Base-by-base conservation (phyloP, 37 sponge, comb jelly and placozoan species). In the Cladorhizidae sp. region DNA sequence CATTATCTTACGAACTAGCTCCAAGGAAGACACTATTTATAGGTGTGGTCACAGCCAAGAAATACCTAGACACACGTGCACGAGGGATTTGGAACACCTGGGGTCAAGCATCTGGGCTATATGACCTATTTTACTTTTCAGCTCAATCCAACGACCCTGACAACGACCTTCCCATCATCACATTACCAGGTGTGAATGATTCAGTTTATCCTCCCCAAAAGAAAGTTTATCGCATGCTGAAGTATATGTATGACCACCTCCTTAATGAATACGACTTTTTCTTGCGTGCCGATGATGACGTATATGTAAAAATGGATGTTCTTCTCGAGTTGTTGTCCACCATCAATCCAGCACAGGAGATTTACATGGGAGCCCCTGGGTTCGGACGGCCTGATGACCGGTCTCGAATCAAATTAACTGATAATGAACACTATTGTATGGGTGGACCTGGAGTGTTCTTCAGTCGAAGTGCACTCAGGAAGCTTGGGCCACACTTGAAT, bases 231-330 rank as follows among this genome's bases (percentile, higher is more conserved):
- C 64, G 35, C 45, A 93, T 89, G 89, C 54, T 93, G 37, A 81
- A 89, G 61, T 79, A 93, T 79, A 93, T 93, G 89, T 73, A 77
- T 68, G 90, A 93, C 38, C 71, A 93, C 40, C 81, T 69, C 79
- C 88, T 88, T 41, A 83, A 93, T 36, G 70, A 89, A 42, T 93
- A 71, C 56, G 93, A 93, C 56, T 93, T 89, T 57, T 93, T 93
- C 70, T 76, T 93, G 89, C 75, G 93, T 26, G 81, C 90, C 3
- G 93, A 93, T 50, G 93, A 93, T 59, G 93, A 93, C 40, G 83
- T 85, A 2, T 93, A 88, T 55, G 74, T 85, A 1, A 79, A 81
- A 50, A 64, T 45, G 26, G 74, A 88, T 31, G 32, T 28, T 28
- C 45, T 93, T 12, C 32, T 64, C 31, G 64, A 77, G 9, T 70